Evolutionary conservation across 2,113 vertebrate species (phyloP).

Genomic region (Xenopus borealis): DNA sequence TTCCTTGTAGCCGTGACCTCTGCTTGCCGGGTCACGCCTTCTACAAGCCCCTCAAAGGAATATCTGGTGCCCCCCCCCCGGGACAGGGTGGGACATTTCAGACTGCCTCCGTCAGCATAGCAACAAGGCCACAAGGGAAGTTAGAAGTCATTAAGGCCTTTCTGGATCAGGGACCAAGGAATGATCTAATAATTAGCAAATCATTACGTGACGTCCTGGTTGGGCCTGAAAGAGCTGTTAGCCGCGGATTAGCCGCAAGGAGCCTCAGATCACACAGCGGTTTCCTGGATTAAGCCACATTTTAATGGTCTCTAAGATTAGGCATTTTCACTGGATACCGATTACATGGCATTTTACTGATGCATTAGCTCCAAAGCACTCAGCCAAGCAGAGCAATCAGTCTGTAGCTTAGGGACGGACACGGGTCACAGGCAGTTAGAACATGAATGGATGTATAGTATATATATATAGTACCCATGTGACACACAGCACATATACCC

Average conservation of each 20-base stretch:
- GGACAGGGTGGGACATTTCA: background rate
- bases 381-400: background rate
- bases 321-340: accelerated
- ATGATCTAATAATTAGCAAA: conserved; percentile 46
- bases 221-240: conserved; percentile 43
- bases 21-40: conserved; percentile 17
- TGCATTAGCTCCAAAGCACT: background rate
- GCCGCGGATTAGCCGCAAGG: conserved; percentile 50
- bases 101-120: background rate
- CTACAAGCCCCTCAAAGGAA: conserved; percentile 33
- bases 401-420: background rate
- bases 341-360: conserved; percentile 3
- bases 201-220: conserved; percentile 33
- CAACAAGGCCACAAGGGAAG: background rate
- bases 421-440: no score
- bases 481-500: no score
- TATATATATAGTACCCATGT: no score
- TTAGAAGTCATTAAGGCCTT: conserved; percentile 26
- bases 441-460: no score
- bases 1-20: background rate
- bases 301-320: conserved; percentile 43
- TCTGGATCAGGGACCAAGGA: conserved; percentile 7
- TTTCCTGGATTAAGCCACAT: conserved; percentile 47
- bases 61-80: conserved; percentile 2
- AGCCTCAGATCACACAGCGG: conserved; percentile 44